Base-by-base conservation (phyloP, 2,888 invertebrate genomes). In the Listrodromus nycthemerus region DNA sequence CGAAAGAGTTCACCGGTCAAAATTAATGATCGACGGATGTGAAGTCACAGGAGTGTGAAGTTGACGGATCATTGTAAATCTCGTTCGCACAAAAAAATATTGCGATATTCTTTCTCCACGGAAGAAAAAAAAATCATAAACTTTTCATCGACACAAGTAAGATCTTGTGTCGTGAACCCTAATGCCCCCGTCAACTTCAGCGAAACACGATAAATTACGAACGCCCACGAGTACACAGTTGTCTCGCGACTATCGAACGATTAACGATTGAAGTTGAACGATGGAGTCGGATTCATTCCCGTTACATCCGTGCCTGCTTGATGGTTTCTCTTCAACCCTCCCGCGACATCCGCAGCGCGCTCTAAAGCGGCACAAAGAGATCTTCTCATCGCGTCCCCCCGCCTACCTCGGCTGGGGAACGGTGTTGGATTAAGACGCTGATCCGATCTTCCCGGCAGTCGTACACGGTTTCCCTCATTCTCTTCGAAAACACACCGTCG, bases 351-450 rank as follows among this genome's bases (percentile, higher is more conserved):
- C 24, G 21, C 24, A 4, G 30, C 16, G 61, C 61, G 27, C 24
- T 24, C 30, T 61, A 30, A 61, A 10, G n/a, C 30, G 6, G 61
- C 61, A 61, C 61, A 27, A 30, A 61, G 61, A 61, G 61, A 61
- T 24, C 13, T 24, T 10, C 30, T 69, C 50, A 13, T 45, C 37
- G 61, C 69, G 67, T n/a, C n/a, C 61, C 81, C 63, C 75, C 70
- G 70, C 66, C 37, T 48, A 70, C 41, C 70, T 45, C 30, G 33
- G 33, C 1, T 6, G 7, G 7, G 37, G 37, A 2, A 0, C 1
- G 37, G 37, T 0, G 37, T 45, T 45, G 80, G 83, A 83, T 83
- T 83, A 83, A 80, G 83, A 83, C 45, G 76, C 66, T 61, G 66
- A 50, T 66, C 71, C 73, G 27, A 58, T 74, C 21, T 63, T 67